Percentiles rank a stretch among this genome's conserved stretches.
phyloP scores from a whole-genome alignment of 2,797 vertebrate genomes.

The Ibycter americanus region DNA sequence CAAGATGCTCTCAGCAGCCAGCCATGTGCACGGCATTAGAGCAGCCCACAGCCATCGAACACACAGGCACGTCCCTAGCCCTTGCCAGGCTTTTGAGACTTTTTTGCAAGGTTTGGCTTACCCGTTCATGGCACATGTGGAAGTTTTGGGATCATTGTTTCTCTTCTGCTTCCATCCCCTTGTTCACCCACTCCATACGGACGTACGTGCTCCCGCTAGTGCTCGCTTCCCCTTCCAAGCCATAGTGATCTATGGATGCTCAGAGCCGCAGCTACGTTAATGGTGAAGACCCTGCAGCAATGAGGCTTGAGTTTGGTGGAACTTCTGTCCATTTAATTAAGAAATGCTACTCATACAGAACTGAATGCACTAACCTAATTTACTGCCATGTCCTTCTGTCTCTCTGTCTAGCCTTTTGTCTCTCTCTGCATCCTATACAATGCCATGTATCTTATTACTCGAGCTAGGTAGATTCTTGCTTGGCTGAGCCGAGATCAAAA shows the following conservation, averaged over 20 bases:
- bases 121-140: accelerated
- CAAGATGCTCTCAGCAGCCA: background rate
- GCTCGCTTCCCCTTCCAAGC: background rate
- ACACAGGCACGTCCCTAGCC: background rate
- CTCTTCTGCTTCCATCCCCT: background rate
- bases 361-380: constrained; percentile 34
- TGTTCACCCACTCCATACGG: background rate
- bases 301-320: background rate
- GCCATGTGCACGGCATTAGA: background rate
- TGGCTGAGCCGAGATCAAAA: constrained; percentile 84
- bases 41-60: accelerated
- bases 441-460: constrained; percentile 68
- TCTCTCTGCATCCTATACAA: constrained; percentile 4
- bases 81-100: background rate
- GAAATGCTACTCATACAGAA: constrained; percentile 55
- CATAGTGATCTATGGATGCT: background rate
- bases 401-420: constrained; percentile 56
- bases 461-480: constrained; percentile 78
- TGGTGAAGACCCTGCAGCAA: constrained; percentile 14
- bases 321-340: constrained; percentile 50
- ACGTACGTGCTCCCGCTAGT: background rate
- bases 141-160: background rate
- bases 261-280: background rate
- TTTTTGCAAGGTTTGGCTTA: background rate
- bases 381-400: background rate